These are phyloP conservation scores for Saiga tatarica DNA, from an alignment of 2,113 vertebrate species.

Conservation along the genomic window DNA sequence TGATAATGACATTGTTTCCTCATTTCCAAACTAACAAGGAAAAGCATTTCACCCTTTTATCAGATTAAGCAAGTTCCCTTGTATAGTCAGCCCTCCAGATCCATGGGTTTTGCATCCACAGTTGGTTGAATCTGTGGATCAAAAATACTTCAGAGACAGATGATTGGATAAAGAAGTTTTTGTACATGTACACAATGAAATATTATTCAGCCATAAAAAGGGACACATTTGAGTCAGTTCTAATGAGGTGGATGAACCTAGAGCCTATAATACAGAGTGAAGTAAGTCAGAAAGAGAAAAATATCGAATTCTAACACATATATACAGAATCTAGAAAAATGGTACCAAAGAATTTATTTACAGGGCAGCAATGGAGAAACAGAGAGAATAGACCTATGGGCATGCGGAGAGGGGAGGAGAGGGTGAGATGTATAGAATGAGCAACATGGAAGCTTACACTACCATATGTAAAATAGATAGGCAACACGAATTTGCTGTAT, in stretches of 20 bases:
- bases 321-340: no score
- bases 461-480: no score
- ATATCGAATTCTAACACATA: no score
- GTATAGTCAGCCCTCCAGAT: neutral
- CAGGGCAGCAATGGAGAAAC: no score
- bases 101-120: neutral
- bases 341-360: no score
- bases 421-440: no score
- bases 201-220: neutral
- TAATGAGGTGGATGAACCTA: neutral
- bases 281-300: no score
- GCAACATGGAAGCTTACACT: no score
- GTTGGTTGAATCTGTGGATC: neutral
- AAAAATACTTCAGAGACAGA: neutral
- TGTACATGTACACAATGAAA: neutral
- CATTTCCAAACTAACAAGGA: neutral
- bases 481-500: no score
- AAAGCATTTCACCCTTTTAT: neutral
- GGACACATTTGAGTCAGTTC: neutral
- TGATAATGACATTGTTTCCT: neutral
- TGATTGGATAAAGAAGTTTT: neutral
- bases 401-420: no score
- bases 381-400: no score
- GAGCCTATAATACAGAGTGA: neutral
- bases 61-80: neutral